These are phyloP conservation scores for Zelostemma sp. DNA, from an alignment of 1,140 invertebrate genomes.

Conservation along the genomic window DNA sequence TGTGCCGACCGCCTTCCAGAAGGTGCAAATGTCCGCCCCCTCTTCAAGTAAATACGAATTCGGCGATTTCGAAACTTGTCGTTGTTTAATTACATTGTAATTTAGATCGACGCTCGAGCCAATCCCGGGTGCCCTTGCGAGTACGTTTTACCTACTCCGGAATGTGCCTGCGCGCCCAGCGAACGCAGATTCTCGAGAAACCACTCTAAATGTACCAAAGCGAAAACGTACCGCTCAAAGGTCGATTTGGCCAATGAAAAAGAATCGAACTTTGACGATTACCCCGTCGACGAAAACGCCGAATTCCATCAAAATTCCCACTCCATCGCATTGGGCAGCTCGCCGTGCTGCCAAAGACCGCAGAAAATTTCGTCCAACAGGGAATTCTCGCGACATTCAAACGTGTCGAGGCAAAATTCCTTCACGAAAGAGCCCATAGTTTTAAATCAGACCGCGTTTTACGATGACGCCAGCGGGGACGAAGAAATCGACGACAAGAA, in stretches of 20 bases:
- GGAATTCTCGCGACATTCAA: not conserved
- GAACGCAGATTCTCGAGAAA: slow-evolving; percentile 49
- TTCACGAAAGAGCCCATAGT: not conserved
- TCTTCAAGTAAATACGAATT: slow-evolving; percentile 13
- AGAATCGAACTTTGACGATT: slow-evolving; percentile 4
- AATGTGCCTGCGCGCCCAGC: slow-evolving; percentile 53
- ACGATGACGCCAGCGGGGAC: not conserved
- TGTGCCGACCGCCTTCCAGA: slow-evolving; percentile 49
- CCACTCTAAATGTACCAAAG: slow-evolving; percentile 41
- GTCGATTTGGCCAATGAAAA: slow-evolving; percentile 4
- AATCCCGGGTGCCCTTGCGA: slow-evolving; percentile 50
- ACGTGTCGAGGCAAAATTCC: not conserved
- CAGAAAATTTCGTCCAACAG: not conserved
- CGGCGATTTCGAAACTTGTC: no score
- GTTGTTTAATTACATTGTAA: slow-evolving; percentile 6
- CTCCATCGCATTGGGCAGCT: not conserved
- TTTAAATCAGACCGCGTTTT: not conserved
- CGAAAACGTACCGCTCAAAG: slow-evolving; percentile 38
- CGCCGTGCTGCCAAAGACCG: not conserved
- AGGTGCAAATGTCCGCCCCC: slow-evolving; percentile 55
- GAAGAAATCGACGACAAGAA: not conserved
- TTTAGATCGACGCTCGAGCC: slow-evolving; percentile 45
- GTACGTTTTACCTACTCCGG: slow-evolving; percentile 37
- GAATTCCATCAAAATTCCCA: not conserved
- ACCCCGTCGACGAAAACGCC: no score